phyloP scores from a whole-genome alignment of 2,888 invertebrate species.

The Spisula subtruncata region DNA sequence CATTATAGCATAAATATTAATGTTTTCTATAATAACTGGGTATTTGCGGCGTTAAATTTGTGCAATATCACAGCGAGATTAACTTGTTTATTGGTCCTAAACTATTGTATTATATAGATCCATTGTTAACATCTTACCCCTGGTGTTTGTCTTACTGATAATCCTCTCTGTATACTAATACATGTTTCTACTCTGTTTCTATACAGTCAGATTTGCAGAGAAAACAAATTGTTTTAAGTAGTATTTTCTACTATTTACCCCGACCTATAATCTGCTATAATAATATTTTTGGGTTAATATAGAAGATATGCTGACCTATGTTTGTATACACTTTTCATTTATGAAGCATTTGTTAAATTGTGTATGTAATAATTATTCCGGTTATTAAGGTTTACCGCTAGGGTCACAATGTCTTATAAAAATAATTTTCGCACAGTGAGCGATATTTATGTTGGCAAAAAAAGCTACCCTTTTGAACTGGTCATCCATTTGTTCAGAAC shows the following conservation, averaged over 20 bases:
- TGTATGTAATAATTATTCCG: no score
- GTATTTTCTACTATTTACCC: not conserved
- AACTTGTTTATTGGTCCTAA: not conserved
- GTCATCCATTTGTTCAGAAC: no score
- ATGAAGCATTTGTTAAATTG: not conserved
- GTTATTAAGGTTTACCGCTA: no score
- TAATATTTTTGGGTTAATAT: not conserved
- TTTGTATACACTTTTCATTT: not conserved
- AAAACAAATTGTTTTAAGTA: not conserved
- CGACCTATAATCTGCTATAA: not conserved
- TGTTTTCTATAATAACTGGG: conserved; percentile 1
- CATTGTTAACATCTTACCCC: not conserved
- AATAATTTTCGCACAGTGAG: no score
- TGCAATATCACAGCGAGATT: conserved; percentile 22
- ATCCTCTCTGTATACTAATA: not conserved
- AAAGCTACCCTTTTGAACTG: no score
- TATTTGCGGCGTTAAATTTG: not conserved
- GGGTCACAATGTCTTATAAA: no score
- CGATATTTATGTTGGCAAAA: no score
- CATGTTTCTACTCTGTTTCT: not conserved
- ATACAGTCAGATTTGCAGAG: not conserved
- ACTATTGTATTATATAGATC: not conserved
- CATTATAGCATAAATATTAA: not conserved
- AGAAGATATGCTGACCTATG: not conserved
- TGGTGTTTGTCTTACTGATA: not conserved